Evolutionary conservation across 1,140 invertebrate species (phyloP), one percentile per base, ranked within the genome.

Genomic region (Drosophila oshimai): DNA sequence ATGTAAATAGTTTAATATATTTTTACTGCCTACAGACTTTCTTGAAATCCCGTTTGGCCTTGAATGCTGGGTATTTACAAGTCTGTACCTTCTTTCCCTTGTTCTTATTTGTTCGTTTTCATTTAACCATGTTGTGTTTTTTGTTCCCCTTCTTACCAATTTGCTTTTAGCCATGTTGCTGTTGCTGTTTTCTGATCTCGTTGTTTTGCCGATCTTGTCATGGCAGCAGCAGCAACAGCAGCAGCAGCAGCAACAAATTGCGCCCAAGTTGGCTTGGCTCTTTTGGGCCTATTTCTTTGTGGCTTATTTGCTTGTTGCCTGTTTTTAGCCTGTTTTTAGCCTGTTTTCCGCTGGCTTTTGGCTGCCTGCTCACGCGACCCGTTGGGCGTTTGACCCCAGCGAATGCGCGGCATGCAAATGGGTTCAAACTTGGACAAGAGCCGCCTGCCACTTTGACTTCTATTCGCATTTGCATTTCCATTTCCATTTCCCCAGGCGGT

Each of bases 131-230:
- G 33, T 33, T 18, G 20, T 50, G 26, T 34, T n/a, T 24, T 33
- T 29, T n/a, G n/a, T n/a, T n/a, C n/a, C 34, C 39, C 65, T 49
- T 34, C 36, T 65, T 79, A 47, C 64, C 68, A 79, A 86, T 84
- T 83, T 86, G 69, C 58, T 74, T 49, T 64, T 64, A 9, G 26
- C 20, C 45, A 60, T 31, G 62, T 37, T 46, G 44, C 46, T n/a
- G n/a, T n/a, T n/a, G n/a, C n/a, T n/a, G n/a, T n/a, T n/a, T n/a
- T n/a, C n/a, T 42, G 18, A 47, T 36, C 34, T 49, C 22, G 6
- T 28, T 26, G 31, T 60, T 71, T 60, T 71, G 69, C 54, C 60
- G 68, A 72, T 72, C 68, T 72, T 46, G 68, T 65, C 61, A 34
- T 36, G 24, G 26, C 47, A 39, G 26, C 37, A 31, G 13, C 49